These are phyloP conservation scores for Chaetoderma sp. DNA, from an alignment of 2,888 invertebrate species.

Conservation along the genomic window DNA sequence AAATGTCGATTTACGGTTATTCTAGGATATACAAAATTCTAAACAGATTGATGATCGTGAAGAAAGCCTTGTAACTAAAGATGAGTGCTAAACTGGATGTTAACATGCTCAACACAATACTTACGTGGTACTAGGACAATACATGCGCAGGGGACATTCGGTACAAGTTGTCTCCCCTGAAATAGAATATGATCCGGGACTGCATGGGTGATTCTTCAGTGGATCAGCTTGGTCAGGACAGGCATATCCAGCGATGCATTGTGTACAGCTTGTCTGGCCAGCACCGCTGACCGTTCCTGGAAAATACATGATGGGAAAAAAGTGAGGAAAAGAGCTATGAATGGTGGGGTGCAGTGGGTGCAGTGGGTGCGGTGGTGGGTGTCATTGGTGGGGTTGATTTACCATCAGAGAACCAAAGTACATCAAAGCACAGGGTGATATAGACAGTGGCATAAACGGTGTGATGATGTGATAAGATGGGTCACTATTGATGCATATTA, in stretches of 20 bases:
- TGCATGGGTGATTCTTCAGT: conserved; percentile 44
- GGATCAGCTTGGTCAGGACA: conserved; percentile 52
- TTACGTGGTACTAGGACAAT: conserved; percentile 53
- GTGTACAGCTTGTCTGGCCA: conserved; percentile 47
- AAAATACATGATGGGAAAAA: neutral
- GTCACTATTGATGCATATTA: too few relatives aligned
- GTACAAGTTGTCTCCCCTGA: conserved; percentile 49
- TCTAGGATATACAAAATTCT: conserved; percentile 17
- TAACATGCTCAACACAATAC: conserved; percentile 8
- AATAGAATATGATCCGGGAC: conserved; percentile 48
- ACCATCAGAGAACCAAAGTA: too few relatives aligned
- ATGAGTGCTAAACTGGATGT: neutral
- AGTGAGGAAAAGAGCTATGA: too few relatives aligned
- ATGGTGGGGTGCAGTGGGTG: too few relatives aligned
- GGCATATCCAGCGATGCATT: conserved; percentile 55
- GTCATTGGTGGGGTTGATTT: too few relatives aligned
- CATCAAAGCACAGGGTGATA: too few relatives aligned
- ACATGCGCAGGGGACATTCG: conserved; percentile 48
- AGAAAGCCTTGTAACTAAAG: neutral
- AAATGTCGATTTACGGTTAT: neutral
- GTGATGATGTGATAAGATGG: too few relatives aligned
- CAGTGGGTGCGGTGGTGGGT: too few relatives aligned
- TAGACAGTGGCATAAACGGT: too few relatives aligned
- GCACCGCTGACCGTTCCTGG: conserved; percentile 52
- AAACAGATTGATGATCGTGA: neutral